phyloP scores from a whole-genome alignment of 2,797 vertebrate species.

The Protosalanx chinensis region DNA sequence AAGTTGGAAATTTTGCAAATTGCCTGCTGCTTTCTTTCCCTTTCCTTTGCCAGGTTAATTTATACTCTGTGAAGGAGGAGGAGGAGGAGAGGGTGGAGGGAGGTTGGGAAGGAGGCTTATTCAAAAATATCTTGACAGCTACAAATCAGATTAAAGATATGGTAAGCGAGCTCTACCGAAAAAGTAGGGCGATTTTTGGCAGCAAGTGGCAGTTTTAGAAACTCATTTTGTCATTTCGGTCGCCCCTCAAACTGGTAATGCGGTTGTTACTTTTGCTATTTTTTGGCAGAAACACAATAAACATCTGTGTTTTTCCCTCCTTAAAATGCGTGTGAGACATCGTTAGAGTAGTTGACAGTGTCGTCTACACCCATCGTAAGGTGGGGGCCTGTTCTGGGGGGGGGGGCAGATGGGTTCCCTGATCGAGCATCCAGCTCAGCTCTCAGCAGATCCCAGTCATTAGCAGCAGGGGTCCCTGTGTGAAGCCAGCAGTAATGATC shows the following conservation, averaged over 20 bases:
- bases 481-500: constrained; percentile 6
- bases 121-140: constrained; percentile 32
- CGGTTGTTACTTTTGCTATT: background rate
- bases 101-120: background rate
- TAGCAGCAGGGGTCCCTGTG: background rate
- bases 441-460: background rate
- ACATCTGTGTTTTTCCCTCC: too few species aligned
- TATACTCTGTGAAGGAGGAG: constrained; percentile 33
- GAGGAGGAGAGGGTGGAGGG: background rate
- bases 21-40: constrained; percentile 25
- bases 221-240: too few species aligned
- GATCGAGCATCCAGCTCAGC: background rate
- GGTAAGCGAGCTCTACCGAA: constrained; percentile 8
- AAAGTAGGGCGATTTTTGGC: constrained; percentile 20
- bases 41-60: constrained; percentile 43
- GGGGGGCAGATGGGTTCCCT: background rate
- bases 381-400: background rate
- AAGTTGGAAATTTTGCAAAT: constrained; percentile 34
- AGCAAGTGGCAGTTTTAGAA: background rate
- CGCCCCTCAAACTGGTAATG: background rate
- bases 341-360: background rate
- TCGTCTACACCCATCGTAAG: background rate
- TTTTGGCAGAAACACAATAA: background rate
- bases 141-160: constrained; percentile 36
- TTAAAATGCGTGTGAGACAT: background rate